Percentiles rank a stretch among this genome's conserved stretches.
phyloP scores from a whole-genome alignment of 2,888 invertebrate species.

The Sinodicranocentrus sp. region DNA sequence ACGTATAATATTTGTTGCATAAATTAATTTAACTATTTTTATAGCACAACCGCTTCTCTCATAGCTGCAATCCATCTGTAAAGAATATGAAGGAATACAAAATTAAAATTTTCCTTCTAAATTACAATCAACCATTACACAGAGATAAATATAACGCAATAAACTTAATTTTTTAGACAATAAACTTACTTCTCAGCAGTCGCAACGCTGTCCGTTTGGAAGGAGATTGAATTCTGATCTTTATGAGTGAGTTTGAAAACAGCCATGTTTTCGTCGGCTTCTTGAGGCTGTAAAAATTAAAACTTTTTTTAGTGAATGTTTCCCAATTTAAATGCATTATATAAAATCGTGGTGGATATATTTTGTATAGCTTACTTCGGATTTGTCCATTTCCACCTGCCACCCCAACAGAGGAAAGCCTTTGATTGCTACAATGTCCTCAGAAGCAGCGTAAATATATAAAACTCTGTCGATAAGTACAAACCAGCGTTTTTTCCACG shows the following conservation, averaged over 20 bases:
- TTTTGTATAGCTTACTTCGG: constrained; percentile 49
- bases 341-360: not conserved
- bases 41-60: constrained; percentile 75
- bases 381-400: constrained; percentile 77
- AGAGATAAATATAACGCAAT: constrained; percentile 23
- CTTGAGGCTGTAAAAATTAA: constrained; percentile 77
- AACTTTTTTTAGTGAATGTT: not conserved
- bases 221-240: constrained; percentile 79
- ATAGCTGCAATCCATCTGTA: constrained; percentile 76
- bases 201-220: constrained; percentile 79
- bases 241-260: constrained; percentile 80
- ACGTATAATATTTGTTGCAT: not conserved
- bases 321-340: not conserved
- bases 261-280: constrained; percentile 79
- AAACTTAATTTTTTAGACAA: not conserved
- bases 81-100: not conserved
- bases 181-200: constrained; percentile 78
- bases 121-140: too few species aligned
- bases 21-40: not conserved
- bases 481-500: constrained; percentile 82
- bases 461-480: constrained; percentile 81
- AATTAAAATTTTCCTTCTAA: too few species aligned
- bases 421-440: constrained; percentile 81
- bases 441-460: constrained; percentile 81
- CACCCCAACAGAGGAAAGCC: constrained; percentile 81